Conservation (phyloP, 1,140 invertebrate species). For the Megathymus violae region DNA sequence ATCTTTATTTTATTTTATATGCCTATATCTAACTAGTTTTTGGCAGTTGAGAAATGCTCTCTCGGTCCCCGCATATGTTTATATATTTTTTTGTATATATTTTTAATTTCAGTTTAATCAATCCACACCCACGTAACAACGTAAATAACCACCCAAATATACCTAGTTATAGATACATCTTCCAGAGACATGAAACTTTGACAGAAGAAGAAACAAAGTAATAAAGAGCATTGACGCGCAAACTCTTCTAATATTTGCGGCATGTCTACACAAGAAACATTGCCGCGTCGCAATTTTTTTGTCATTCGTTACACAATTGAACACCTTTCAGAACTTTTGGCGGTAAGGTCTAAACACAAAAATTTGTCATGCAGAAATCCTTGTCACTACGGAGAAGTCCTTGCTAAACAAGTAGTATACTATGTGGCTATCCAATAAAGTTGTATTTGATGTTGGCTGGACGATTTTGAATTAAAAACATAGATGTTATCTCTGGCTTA, state of each 20-base stretch:
- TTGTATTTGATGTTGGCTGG: not conserved
- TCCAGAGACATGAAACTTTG: conserved; percentile 1
- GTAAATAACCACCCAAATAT: too few species aligned
- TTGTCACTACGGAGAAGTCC: conserved; percentile 19
- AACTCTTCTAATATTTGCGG: conserved; percentile 46
- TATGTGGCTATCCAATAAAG: not conserved
- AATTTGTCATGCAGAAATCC: conserved; percentile 56
- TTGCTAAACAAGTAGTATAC: not conserved
- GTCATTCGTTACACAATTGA: conserved; percentile 57
- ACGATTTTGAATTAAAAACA: conserved; percentile 24
- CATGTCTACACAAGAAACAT: conserved; percentile 4
- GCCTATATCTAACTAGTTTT: too few species aligned
- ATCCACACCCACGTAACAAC: too few species aligned
- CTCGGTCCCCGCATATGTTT: too few species aligned
- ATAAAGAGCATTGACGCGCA: conserved; percentile 59
- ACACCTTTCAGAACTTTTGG: conserved; percentile 60
- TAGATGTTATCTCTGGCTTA: conserved; percentile 56
- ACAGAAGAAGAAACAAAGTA: conserved; percentile 30
- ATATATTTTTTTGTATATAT: too few species aligned
- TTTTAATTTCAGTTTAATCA: too few species aligned
- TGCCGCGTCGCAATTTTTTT: conserved; percentile 44
- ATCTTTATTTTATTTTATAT: too few species aligned
- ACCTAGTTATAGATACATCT: too few species aligned
- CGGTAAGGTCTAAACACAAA: conserved; percentile 40
- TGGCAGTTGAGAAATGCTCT: too few species aligned